phyloP scores from a whole-genome alignment of 2,888 invertebrate species.

The Acanthopleura granulata region DNA sequence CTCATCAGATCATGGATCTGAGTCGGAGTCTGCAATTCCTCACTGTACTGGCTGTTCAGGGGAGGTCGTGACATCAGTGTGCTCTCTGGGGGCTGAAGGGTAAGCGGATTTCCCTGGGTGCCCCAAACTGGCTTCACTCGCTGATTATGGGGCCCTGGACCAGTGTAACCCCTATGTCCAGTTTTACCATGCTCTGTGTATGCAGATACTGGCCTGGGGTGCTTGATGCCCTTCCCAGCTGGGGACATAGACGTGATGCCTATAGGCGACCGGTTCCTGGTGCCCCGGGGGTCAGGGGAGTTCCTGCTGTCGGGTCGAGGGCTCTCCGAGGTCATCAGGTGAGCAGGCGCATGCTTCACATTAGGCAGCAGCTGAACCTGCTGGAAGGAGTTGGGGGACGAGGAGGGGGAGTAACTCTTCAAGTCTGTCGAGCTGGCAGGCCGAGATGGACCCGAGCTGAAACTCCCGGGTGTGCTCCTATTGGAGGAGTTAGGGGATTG shows the following conservation, averaged over 20 bases:
- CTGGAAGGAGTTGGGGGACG: constrained; percentile 38
- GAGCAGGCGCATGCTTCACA: constrained; percentile 57
- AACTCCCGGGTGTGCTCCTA: not conserved
- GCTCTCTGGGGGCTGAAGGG: not conserved
- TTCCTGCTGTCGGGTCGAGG: constrained; percentile 21
- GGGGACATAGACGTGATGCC: constrained; percentile 16
- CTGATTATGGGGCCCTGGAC: constrained; percentile 1
- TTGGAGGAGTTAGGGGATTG: not conserved
- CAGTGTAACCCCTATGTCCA: constrained; percentile 27
- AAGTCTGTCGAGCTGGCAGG: constrained; percentile 26
- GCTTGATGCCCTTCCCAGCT: constrained; percentile 21
- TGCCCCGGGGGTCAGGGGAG: constrained; percentile 37
- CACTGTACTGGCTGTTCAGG: constrained; percentile 57
- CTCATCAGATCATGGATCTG: constrained; percentile 55
- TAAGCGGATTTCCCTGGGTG: not conserved
- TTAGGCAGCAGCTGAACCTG: constrained; percentile 61
- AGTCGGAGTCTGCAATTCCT: constrained; percentile 58
- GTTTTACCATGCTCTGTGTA: not conserved
- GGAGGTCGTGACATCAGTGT: not conserved
- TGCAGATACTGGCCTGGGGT: not conserved
- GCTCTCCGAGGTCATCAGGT: constrained; percentile 38
- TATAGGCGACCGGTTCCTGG: constrained; percentile 33
- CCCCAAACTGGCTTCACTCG: not conserved
- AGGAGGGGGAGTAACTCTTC: constrained; percentile 23
- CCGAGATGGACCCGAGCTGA: not conserved